Conservation (phyloP, 2,797 vertebrate species). For the Scarus forsteni region DNA sequence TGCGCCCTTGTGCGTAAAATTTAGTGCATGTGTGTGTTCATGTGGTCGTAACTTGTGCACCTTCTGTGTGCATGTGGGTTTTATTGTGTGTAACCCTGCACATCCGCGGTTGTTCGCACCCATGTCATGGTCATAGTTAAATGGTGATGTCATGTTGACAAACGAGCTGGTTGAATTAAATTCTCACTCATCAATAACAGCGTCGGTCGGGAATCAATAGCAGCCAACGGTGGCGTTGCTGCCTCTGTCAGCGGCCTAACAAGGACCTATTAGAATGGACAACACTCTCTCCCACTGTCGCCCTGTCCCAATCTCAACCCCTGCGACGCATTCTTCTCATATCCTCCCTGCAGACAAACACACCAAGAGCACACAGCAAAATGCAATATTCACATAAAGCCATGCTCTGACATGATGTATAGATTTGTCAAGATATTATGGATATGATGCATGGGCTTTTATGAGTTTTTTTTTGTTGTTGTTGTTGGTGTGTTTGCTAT, state of each 20-base stretch:
- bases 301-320: conserved; percentile 39
- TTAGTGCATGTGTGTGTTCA: conserved; percentile 3
- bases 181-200: conserved; percentile 85
- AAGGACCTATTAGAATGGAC: conserved; percentile 80
- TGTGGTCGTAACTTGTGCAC: not conserved
- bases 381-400: conserved; percentile 77
- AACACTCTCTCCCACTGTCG: conserved; percentile 69
- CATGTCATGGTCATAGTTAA: conserved; percentile 78
- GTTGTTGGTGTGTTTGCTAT: conserved; percentile 50
- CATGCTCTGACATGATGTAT: conserved; percentile 78
- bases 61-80: conserved; percentile 13
- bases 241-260: conserved; percentile 79
- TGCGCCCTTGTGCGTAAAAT: conserved; percentile 19
- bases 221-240: conserved; percentile 72
- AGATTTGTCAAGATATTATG: conserved; percentile 83
- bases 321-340: conserved; percentile 53
- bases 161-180: conserved; percentile 86
- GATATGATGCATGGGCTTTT: conserved; percentile 79
- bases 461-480: conserved; percentile 65
- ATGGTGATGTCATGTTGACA: conserved; percentile 85
- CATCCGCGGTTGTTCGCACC: conserved; percentile 59
- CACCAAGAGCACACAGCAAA: conserved; percentile 58
- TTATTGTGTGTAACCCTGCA: conserved; percentile 32
- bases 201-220: conserved; percentile 82
- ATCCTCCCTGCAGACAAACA: conserved; percentile 69